Percentiles rank a stretch among this genome's conserved stretches.
Evolutionary conservation across 2,888 invertebrate species (phyloP).

Genomic region (Lithophane socia): DNA sequence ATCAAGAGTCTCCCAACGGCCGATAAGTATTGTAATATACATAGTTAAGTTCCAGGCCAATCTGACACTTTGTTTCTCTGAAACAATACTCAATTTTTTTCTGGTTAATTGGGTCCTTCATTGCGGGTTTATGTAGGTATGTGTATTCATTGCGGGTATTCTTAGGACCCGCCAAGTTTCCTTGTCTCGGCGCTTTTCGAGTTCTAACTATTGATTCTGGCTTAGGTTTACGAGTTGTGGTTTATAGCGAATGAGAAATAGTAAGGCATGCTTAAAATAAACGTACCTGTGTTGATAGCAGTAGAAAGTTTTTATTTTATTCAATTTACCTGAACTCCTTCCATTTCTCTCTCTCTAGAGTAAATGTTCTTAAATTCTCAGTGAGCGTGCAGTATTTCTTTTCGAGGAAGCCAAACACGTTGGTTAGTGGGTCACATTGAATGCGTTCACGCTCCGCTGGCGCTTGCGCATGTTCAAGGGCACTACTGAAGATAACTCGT

Average conservation of each 20-base stretch:
- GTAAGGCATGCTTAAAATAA: neutral
- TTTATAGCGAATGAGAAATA: neutral
- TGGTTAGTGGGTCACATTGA: conserved; percentile 51
- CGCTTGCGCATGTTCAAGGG: conserved; percentile 54
- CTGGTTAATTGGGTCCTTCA: neutral
- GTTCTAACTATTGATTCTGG: neutral
- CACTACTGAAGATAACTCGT: conserved; percentile 17
- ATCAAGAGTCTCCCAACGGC: neutral
- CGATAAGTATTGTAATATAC: too few species aligned
- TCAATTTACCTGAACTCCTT: neutral
- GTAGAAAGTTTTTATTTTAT: neutral
- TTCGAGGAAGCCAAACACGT: conserved; percentile 13
- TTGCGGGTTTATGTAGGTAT: too few species aligned
- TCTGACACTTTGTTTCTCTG: neutral
- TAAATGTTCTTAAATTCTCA: neutral
- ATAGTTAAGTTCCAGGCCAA: neutral
- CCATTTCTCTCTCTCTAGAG: too few species aligned
- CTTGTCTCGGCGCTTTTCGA: neutral
- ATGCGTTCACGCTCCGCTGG: conserved; percentile 35
- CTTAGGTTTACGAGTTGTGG: neutral
- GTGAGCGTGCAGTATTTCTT: neutral
- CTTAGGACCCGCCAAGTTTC: neutral
- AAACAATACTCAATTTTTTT: neutral
- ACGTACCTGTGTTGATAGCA: neutral
- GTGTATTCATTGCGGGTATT: neutral